phyloP scores from a whole-genome alignment of 2,113 vertebrate genomes.

The Pleuronectes platessa region DNA sequence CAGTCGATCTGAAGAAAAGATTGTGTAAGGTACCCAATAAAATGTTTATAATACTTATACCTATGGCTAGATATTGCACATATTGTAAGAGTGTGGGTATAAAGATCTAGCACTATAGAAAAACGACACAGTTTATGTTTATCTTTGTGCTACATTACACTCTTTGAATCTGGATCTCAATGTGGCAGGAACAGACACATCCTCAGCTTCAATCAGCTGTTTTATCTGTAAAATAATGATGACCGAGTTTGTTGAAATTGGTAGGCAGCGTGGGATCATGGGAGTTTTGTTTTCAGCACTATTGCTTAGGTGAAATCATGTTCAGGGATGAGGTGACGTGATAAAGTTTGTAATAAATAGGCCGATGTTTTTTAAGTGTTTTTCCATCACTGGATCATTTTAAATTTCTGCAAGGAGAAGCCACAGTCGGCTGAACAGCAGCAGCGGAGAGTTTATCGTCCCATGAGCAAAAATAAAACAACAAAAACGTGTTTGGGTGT shows the following conservation, averaged over 20 bases:
- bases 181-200: too few species aligned
- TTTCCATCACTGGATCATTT: not conserved
- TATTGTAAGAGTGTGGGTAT: too few species aligned
- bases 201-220: not conserved
- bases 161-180: too few species aligned
- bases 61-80: too few species aligned
- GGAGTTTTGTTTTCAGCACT: not conserved
- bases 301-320: not conserved
- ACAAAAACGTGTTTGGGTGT: not conserved
- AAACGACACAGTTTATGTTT: too few species aligned
- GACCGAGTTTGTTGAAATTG: too few species aligned
- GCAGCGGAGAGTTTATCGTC: not conserved
- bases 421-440: not conserved
- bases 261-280: not conserved
- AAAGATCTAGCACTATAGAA: too few species aligned
- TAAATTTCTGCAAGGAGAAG: too few species aligned
- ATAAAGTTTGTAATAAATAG: too few species aligned
- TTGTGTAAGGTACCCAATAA: too few species aligned
- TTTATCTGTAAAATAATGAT: not conserved
- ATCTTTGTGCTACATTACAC: too few species aligned
- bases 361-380: not conserved
- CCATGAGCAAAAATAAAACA: not conserved
- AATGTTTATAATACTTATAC: too few species aligned
- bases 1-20: slow-evolving; percentile 27
- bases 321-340: not conserved